Evolutionary conservation across 2,797 vertebrate genomes (phyloP), one percentile per base, ranked within the genome.

Genomic region (Hemitrygon akajei): DNA sequence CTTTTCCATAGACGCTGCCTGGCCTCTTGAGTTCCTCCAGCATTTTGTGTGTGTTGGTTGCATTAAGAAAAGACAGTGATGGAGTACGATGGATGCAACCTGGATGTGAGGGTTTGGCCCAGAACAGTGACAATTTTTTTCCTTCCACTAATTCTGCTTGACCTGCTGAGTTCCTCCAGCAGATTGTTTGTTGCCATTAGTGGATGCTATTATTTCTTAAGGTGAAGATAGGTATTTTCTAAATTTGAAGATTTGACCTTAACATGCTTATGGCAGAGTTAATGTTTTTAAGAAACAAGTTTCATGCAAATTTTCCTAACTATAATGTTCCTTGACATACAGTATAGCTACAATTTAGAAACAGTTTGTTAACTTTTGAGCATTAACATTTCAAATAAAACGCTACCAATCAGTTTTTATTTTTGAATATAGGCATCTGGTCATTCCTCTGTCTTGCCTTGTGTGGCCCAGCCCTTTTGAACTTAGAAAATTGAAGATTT

Each of bases 311-410:
- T 89, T 40, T 89, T 66, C 20, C n/a, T 34, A 22, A 20, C n/a
- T 89, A 34, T 89, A 66, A 69, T 89, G 16, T n/a, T 69, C 66
- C n/a, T 34, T 69, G 86, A 89, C 63, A 37, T 20, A n/a, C 22
- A 37, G 10, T 20, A n/a, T 37, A 37, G 10, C n/a, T 18, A 89
- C 18, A 0, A 20, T 69, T 22, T 37, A 34, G 63, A 10, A 89
- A 37, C 9, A 7, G 7, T 37, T 89, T 89, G 63, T 89, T n/a
- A 89, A 60, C 7, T 22, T 22, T 11, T 89, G 18, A 34, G 37
- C 7, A 89, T 69, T 69, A 89, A 89, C 60, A 89, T 37, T 69
- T 66, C n/a, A 89, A 89, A 89, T 89, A 66, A 20, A 20, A 69
- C 9, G 7, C 60, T 25, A 7, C 63, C 63, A 89, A 37, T 18